Conservation (phyloP, 2,797 vertebrate genomes). For the Cottoperca gobio region DNA sequence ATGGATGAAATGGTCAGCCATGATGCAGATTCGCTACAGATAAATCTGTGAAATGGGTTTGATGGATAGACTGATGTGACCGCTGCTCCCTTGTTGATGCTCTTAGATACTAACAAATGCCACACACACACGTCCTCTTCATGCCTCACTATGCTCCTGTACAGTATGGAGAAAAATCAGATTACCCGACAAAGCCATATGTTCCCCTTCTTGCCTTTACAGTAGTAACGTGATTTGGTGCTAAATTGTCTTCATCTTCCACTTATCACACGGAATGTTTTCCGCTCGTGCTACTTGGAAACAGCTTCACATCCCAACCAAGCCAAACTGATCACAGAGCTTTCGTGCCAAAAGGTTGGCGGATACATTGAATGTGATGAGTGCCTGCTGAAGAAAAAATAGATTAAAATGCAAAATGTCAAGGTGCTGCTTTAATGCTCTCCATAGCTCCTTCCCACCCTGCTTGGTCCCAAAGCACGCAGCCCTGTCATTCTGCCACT, state of each 20-base stretch:
- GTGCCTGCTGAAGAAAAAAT: conserved; percentile 32
- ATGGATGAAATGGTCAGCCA: background rate
- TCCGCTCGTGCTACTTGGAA: conserved; percentile 21
- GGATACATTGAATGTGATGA: conserved; percentile 25
- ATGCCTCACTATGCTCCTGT: conserved; percentile 3
- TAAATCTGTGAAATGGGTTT: conserved; percentile 16
- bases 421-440: conserved; percentile 55
- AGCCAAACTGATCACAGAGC: conserved; percentile 48
- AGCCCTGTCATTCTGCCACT: conserved; percentile 33
- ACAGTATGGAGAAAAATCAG: background rate
- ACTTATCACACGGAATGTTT: conserved; percentile 45
- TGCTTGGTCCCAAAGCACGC: conserved; percentile 28
- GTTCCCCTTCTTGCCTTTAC: conserved; percentile 24
- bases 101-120: conserved; percentile 32
- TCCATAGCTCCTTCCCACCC: background rate
- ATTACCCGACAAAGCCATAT: conserved; percentile 12
- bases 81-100: conserved; percentile 24
- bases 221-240: conserved; percentile 16
- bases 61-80: conserved; percentile 41
- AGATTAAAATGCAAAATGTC: conserved; percentile 66
- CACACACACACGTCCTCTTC: background rate
- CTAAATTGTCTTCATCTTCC: conserved; percentile 53
- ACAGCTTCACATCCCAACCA: conserved; percentile 32
- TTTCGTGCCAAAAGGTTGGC: conserved; percentile 30
- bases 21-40: conserved; percentile 18